phyloP scores from a whole-genome alignment of 2,113 vertebrate genomes.

The Pavo muticus region DNA sequence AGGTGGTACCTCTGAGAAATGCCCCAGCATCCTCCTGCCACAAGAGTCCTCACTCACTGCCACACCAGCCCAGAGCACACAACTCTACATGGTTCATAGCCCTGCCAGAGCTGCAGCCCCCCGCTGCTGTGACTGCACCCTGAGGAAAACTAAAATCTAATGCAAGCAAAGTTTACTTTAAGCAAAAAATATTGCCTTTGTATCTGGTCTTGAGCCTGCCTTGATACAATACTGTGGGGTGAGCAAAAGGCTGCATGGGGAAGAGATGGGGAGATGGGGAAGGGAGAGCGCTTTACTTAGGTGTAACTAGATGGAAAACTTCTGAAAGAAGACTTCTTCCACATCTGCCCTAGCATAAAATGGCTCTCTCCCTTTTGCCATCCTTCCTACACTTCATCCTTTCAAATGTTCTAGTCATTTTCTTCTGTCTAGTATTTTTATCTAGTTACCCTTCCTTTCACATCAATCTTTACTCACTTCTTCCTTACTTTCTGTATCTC shows the following conservation, averaged over 20 bases:
- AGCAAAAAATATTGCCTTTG: neutral
- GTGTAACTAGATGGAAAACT: neutral
- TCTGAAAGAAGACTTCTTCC: neutral
- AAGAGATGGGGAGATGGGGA: neutral
- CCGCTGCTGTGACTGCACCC: neutral
- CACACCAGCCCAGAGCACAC: fast-evolving
- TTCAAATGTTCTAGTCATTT: neutral
- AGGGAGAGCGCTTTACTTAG: neutral
- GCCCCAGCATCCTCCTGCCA: fast-evolving
- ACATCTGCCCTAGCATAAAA: neutral
- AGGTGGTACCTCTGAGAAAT: neutral
- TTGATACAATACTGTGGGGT: neutral
- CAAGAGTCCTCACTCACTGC: fast-evolving
- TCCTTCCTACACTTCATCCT: neutral
- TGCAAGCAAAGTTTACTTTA: neutral
- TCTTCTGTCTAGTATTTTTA: neutral
- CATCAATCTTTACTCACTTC: neutral
- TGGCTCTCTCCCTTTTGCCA: neutral
- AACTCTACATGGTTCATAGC: fast-evolving
- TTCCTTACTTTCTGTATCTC: neutral
- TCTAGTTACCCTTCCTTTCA: neutral
- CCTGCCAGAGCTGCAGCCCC: fast-evolving
- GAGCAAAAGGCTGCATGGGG: neutral
- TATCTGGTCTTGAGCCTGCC: neutral
- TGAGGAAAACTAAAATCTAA: neutral